These are phyloP conservation scores for Ostrea denselamellosa DNA, from an alignment of 1,140 invertebrate species.

Conservation along the genomic window DNA sequence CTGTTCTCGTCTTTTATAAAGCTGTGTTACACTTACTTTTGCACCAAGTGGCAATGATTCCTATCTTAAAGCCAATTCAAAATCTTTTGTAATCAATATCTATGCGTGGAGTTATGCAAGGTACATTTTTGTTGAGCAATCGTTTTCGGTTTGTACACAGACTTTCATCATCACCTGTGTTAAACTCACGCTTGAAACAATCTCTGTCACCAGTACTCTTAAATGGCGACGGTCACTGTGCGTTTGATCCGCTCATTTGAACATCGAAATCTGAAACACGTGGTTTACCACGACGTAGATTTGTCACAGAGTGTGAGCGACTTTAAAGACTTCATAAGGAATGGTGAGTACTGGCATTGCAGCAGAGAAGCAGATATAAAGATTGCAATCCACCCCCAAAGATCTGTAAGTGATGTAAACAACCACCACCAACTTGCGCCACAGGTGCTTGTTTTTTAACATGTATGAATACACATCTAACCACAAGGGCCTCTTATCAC, in stretches of 20 bases:
- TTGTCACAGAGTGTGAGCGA: slow-evolving; percentile 57
- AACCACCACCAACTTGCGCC: too few relatives aligned
- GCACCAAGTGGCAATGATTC: neutral
- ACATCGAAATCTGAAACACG: slow-evolving; percentile 73
- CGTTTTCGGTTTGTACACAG: too few relatives aligned
- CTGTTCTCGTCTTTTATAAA: neutral
- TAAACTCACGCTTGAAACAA: neutral
- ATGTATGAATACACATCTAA: too few relatives aligned
- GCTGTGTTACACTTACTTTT: neutral
- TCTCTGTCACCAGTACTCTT: neutral
- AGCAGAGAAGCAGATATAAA: too few relatives aligned
- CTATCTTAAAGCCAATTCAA: neutral
- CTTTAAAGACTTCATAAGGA: slow-evolving; percentile 55
- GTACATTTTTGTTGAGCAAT: neutral
- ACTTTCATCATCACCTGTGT: neutral
- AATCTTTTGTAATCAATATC: neutral
- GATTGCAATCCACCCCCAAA: too few relatives aligned
- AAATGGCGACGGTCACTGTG: slow-evolving; percentile 66
- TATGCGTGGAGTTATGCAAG: neutral
- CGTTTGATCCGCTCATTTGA: slow-evolving; percentile 76
- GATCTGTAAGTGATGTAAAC: too few relatives aligned
- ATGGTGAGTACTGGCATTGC: slow-evolving; percentile 38
- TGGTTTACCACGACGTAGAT: slow-evolving; percentile 70
- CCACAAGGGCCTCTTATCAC: too few relatives aligned
- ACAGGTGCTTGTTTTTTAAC: too few relatives aligned